Base-by-base conservation (phyloP, 2,113 vertebrate genomes). In the Bufo bufo region DNA sequence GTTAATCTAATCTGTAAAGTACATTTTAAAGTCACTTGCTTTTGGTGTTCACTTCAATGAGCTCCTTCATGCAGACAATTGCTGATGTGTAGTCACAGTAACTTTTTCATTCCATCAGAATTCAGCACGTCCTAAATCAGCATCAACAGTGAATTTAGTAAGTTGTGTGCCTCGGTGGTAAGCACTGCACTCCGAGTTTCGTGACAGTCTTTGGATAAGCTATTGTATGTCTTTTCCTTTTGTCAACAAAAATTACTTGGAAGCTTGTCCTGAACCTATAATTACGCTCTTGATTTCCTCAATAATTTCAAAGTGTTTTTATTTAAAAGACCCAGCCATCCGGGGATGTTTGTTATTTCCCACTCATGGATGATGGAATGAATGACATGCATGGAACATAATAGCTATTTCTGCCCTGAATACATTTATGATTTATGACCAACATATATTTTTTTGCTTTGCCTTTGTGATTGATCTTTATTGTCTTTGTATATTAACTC, bases 401-500 rank as follows among this genome's bases (percentile, higher is more conserved):
- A 94, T 95, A 93, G 95, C 94, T 94, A 91, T 95, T 94, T 95
- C 95, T 94, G 91, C 95, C 95, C 95, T 96, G 94, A 96, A 93
- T 92, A 91, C 93, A 93, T 95, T 96, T 96, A 96, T 98, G 97
- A 98, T 98, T 97, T 97, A 97, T 96, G 96, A 95, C 93, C 93
- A 93, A 93, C 94, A 94, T 92, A 91, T 94, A 95, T 91, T 92
- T 91, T 92, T 94, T 93, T 93, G 94, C 95, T 95, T 97, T 96
- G 95, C 93, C 95, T 93, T 94, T 93, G 94, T 96, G 96, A 97
- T 95, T 93, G 96, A 96, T 96, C 94, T 95, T 96, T 96, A 95
- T 97, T 98, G 97, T 98, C 97, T 97, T 96, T 96, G 95, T 96
- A 92, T 96, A 96, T 96, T 96, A 97, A 96, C 96, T 97, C 95